Base-by-base conservation (phyloP, 2,113 vertebrate genomes). In the Megaleporinus macrocephalus region DNA sequence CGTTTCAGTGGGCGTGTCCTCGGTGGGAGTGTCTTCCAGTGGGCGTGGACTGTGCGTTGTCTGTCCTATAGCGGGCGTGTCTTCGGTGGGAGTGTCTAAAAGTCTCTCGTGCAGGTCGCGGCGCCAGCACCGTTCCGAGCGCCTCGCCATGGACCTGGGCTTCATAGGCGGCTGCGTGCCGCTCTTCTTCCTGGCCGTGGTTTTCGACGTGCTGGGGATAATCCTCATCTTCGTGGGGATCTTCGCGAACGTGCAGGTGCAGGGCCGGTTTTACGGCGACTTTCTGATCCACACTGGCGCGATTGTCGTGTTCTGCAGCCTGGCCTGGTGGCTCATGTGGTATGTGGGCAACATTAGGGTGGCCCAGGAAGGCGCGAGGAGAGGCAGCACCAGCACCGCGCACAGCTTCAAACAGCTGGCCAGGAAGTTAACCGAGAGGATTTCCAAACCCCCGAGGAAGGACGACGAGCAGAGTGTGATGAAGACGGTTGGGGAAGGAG, bases 221-320 rank as follows among this genome's bases (percentile, higher is more conserved):
- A 0, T 91, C 0, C 1, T 95, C n/a, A 84, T 95, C 0, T 87
- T 95, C 55, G 18, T 94, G 24, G 94, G 94, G 2, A 87, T 95
- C 1, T 92, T 92, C 88, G 92, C 83, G n/a, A 57, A 92, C 76
- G 26, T 91, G 83, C 90, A 84, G 76, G 0, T 78, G 24, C n/a
- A 55, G 26, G 91, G 86, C 0, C 85, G 74, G 33, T 92, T 90
- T 9, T 93, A 94, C 16, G 93, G 93, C 0, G 94, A 95, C 86
- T 95, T 94, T 72, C 81, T 95, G 12, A 91, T 94, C 82, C 92
- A 93, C 92, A 88, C 82, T 16, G 94, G 94, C 61, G 79, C 92
- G 0, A 76, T 95, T 12, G 0, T 93, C 10, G 15, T 94, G 14
- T 93, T 94, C 88, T 0, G 68, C 72, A 94, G 94, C 79, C 73